Evolutionary conservation across 2,797 vertebrate species (phyloP), one percentile per base, ranked within the genome.

Genomic region (Anguilla obscura): DNA sequence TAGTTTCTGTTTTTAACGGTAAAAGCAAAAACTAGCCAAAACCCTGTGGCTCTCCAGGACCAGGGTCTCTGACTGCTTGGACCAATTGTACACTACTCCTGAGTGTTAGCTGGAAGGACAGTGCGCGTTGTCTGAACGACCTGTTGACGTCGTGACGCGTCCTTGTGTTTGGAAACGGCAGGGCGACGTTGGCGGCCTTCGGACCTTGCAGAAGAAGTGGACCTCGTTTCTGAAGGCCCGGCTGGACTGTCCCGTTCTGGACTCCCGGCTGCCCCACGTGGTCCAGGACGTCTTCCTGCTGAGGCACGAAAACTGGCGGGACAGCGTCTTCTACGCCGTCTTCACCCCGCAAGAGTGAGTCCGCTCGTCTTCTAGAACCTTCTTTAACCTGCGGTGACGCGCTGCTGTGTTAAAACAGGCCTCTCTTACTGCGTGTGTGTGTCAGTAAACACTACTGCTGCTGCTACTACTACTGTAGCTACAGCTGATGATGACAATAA

Each of bases 201-300:
- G 94, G 40, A 92, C 95, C 0, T 89, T 97, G 87, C 97, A 97
- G 90, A 97, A 93, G 90, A 95, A 94, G 88, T 96, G 96, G 96
- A 97, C 96, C 0, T 96, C 95, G 0, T 97, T 98, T 92, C 91
- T 97, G 84, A 97, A 97, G 88, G 94, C 96, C 86, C 93, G 91
- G 30, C 92, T 97, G 58, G 92, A 96, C 87, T 97, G 97, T 89
- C 96, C 95, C 0, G 85, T 95, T 36, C 93, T 91, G 2, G 93
- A 95, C 58, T 92, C 92, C 50, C 93, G 92, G 89, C 92, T 97
- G 89, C 96, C 95, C 1, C 96, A 95, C 90, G 90, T 97, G 79
- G 92, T 97, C 66, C 95, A 96, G 91, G 96, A 97, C 56, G 90
- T 96, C 3, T 97, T 96, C 92, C 94, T 93, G 84, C 94, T 95